Evolutionary conservation across 1,140 invertebrate genomes (phyloP).

Genomic region (Thrips palmi): DNA sequence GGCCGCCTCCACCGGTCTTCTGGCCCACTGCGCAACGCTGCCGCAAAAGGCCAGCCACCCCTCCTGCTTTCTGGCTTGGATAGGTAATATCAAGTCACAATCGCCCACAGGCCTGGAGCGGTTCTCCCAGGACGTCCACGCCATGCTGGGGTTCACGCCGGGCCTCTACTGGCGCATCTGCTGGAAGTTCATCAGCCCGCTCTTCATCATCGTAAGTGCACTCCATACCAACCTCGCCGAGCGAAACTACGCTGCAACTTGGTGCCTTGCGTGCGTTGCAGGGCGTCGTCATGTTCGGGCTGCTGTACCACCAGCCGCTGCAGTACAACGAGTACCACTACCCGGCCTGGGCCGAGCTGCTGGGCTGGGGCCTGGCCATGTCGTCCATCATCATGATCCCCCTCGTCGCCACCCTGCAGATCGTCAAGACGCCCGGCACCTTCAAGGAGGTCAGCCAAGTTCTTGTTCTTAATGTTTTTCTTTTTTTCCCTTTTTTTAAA

Average conservation of each 20-base stretch:
- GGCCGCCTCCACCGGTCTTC: too few relatives aligned
- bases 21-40: too few relatives aligned
- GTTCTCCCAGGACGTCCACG: conserved; percentile 33
- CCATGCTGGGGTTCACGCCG: conserved; percentile 38
- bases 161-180: conserved; percentile 40
- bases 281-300: conserved; percentile 52
- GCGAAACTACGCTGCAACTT: too few relatives aligned
- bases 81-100: too few relatives aligned
- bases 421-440: conserved; percentile 34
- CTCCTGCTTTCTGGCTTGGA: too few relatives aligned
- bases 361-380: conserved; percentile 51
- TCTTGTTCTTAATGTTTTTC: conserved; percentile 2
- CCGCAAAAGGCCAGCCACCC: too few relatives aligned
- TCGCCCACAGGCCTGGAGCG: conserved; percentile 26
- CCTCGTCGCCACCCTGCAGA: conserved; percentile 35
- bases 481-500: neutral
- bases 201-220: conserved; percentile 38
- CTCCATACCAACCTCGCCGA: too few relatives aligned
- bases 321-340: conserved; percentile 48
- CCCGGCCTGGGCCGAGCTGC: conserved; percentile 48
- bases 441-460: conserved; percentile 32
- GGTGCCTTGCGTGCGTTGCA: conserved; percentile 19
- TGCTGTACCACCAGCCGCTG: conserved; percentile 44
- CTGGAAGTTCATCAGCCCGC: conserved; percentile 43
- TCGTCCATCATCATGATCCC: conserved; percentile 57